Evolutionary conservation across 2,888 invertebrate species (phyloP), one percentile per base, ranked within the genome.

Genomic region (Dichetophora obliterata): DNA sequence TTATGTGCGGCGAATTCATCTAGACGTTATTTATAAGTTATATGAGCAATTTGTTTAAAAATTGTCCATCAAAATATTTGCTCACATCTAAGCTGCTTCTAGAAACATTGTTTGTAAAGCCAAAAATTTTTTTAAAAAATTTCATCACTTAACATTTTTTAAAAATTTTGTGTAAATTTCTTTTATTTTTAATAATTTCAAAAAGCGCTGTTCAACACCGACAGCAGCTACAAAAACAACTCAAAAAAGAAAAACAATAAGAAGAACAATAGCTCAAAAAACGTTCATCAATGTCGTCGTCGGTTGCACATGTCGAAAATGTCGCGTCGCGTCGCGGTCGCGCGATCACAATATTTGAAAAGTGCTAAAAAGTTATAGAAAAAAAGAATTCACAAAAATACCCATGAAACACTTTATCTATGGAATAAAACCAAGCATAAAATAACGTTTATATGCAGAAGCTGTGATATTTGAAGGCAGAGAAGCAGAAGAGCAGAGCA

Each of bases 381-480:
- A 27, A 14, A 9, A 59, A 59, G 14, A 22, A 27, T 59, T 59
- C 4, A 16, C 1, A 59, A 43, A 43, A 14, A 59, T 8, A 73
- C 22, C 43, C 5, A 43, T 27, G 48, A 43, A 24, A 43, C 24
- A 6, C 48, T 63, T 52, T 19, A 43, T n/a, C 43, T 66, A 24
- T 27, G 43, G 50, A 52, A 54, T 52, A 65, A 31, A 52, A 16
- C n/a, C 0, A 71, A 65, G 65, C 27, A 75, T 16, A 22, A 54
- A 43, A 65, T 27, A 48, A 63, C 66, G 66, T 66, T 27, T 59
- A 37, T 24, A 57, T 19, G 76, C 61, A 52, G 76, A 74, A 77
- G 79, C 79, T 79, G 79, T 79, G 79, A 79, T 79, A 79, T 79
- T 75, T 76, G 74, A 70, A 9, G 31, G 22, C 14, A 50, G 71